phyloP scores from a whole-genome alignment of 2,888 invertebrate genomes.

The Caenorhabditis wallacei region DNA sequence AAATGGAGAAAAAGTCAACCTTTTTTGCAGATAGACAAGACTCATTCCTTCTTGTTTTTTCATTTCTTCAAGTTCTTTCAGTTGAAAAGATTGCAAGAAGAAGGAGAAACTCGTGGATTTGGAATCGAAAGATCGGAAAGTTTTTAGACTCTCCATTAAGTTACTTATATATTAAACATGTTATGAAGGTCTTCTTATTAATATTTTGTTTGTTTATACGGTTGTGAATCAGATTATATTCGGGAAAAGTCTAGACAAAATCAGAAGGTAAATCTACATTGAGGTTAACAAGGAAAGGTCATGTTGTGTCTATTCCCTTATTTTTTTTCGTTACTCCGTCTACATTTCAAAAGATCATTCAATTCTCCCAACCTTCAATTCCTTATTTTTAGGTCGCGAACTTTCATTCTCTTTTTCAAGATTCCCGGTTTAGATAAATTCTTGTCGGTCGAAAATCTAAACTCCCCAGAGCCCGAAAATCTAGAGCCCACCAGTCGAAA shows the following conservation, averaged over 20 bases:
- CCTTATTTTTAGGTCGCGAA: background rate
- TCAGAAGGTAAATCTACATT: no score
- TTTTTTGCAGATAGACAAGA: constrained; percentile 21
- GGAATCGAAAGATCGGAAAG: constrained; percentile 4
- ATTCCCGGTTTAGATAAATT: constrained; percentile 4
- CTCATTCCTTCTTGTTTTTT: constrained; percentile 1
- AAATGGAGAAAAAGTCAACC: constrained; percentile 22
- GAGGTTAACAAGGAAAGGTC: no score
- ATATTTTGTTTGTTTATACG: constrained; percentile 7
- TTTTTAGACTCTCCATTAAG: background rate
- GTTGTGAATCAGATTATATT: background rate
- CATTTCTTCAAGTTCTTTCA: background rate
- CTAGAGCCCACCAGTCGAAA: constrained; percentile 2
- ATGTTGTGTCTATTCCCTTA: no score
- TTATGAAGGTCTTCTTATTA: constrained; percentile 14
- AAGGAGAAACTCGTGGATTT: constrained; percentile 1
- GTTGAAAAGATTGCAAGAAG: background rate
- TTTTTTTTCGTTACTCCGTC: no score
- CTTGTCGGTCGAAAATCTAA: background rate
- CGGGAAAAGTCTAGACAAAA: no score
- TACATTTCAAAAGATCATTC: background rate
- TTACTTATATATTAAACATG: constrained; percentile 8
- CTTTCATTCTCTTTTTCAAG: constrained; percentile 18
- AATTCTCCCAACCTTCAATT: background rate
- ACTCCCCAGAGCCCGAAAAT: constrained; percentile 9